These are phyloP conservation scores for Umimayanthus chanpuru DNA, from an alignment of 92 coral and sea anemone genomes.

Conservation along the genomic window DNA sequence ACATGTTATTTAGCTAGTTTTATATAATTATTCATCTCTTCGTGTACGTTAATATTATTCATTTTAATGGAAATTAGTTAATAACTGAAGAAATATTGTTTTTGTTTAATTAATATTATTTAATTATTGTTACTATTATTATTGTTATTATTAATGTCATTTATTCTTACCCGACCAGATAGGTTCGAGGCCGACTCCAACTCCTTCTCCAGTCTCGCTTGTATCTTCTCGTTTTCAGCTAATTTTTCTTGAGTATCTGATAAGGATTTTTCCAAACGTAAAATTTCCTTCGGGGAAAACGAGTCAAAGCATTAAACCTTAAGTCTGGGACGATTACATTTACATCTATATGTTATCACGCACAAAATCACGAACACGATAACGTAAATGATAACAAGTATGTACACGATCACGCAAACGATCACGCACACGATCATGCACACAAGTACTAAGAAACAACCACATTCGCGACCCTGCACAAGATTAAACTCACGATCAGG, in stretches of 20 bases:
- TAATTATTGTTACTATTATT: no score
- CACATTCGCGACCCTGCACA: no score
- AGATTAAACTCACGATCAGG: no score
- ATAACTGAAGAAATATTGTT: no score
- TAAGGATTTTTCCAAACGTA: constrained; percentile 85
- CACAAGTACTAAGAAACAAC: background rate
- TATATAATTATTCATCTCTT: no score
- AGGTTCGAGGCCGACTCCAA: constrained; percentile 89
- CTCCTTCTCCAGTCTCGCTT: constrained; percentile 89
- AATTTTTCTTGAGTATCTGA: constrained; percentile 87
- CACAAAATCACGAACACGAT: no score
- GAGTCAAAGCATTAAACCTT: background rate
- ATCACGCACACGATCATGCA: background rate
- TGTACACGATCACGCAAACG: background rate
- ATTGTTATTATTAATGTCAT: no score
- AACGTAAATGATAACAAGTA: background rate
- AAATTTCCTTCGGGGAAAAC: constrained; percentile 64
- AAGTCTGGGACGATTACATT: background rate
- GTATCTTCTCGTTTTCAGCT: constrained; percentile 71
- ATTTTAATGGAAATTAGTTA: no score
- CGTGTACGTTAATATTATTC: no score
- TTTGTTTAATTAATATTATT: no score
- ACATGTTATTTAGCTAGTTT: no score
- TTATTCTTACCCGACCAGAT: constrained; percentile 75
- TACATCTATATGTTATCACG: no score